phyloP scores from a whole-genome alignment of 2,888 invertebrate species.

The Diaprepes abbreviatus region DNA sequence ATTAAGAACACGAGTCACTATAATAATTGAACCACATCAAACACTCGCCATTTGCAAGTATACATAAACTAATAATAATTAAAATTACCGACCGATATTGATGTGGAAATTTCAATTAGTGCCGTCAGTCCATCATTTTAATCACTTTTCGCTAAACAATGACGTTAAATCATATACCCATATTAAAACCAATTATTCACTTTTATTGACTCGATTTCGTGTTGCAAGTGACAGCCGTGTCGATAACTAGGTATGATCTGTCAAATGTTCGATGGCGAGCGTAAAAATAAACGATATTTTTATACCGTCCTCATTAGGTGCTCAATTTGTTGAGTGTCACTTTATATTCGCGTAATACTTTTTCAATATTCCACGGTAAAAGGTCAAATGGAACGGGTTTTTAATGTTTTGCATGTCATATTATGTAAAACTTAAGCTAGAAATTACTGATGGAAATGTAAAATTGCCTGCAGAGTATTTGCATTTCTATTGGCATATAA shows the following conservation, averaged over 20 bases:
- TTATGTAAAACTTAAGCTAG: slow-evolving; percentile 1
- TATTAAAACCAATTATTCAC: slow-evolving; percentile 20
- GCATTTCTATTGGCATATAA: too few relatives aligned
- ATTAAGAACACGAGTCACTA: slow-evolving; percentile 9
- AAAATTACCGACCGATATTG: slow-evolving; percentile 21
- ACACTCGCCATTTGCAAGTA: slow-evolving; percentile 8
- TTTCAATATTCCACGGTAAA: slow-evolving; percentile 12
- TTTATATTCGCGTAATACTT: slow-evolving; percentile 9
- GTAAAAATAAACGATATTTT: slow-evolving; percentile 17
- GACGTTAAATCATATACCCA: slow-evolving; percentile 18
- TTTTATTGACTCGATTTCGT: slow-evolving; percentile 13
- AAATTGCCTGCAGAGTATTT: too few relatives aligned
- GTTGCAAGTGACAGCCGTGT: slow-evolving; percentile 14
- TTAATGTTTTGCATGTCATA: slow-evolving; percentile 14
- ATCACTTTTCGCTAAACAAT: slow-evolving; percentile 20
- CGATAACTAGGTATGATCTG: slow-evolving; percentile 18
- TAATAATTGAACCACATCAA: slow-evolving; percentile 16
- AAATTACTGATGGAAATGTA: background rate
- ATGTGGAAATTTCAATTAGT: slow-evolving; percentile 29
- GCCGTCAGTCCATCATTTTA: slow-evolving; percentile 23
- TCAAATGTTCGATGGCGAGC: slow-evolving; percentile 15
- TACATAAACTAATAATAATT: slow-evolving; percentile 25
- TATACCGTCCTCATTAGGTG: slow-evolving; percentile 2
- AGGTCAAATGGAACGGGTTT: slow-evolving; percentile 2
- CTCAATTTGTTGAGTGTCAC: slow-evolving; percentile 20